Base-by-base conservation (phyloP, 2,797 vertebrate genomes). In the Lateolabrax maculatus region DNA sequence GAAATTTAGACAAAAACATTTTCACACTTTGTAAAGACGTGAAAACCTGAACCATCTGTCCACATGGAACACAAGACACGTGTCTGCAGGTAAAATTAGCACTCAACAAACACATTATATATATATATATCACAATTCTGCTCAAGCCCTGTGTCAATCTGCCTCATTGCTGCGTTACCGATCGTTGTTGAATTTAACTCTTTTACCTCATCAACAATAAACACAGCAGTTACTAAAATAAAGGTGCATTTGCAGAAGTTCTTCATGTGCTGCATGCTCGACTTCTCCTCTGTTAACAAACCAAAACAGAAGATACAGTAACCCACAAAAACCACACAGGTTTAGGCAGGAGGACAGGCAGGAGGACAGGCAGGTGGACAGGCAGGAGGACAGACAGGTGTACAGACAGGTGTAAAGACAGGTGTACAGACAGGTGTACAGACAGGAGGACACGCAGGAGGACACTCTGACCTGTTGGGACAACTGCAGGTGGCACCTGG, bases 391-490 rank as follows among this genome's bases (percentile, higher is more conserved):
- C 55, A 41, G 63, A 9, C 57, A 77, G 39, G 67, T 6, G 67
- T 19, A 18, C 8, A 48, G 46, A 8, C 19, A 9, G 44, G 9
- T 9, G 8, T 19, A 21, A 19, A 46, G 44, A 2, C 2, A 21
- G 7, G 44, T 3, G 19, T 8, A 19, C 8, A 21, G 8, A 21
- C 8, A n/a, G 6, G 18, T 21, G 18, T 7, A 44, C 43, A 43
- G 41, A 43, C 41, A 43, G 41, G 41, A 8, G 53, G 37, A 63
- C 10, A 67, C 16, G 8, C n/a, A 25, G 23, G 57, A 5, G 29
- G 1, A 29, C 46, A 73, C n/a, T n/a, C 29, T 23, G 71, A 75
- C 74, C 67, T 55, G 29, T 4, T 29, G 43, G 36, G 43, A 77
- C 44, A 63, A 60, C 53, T 70, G 66, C 2, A 0, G 64, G 34